Evolutionary conservation across 2,797 vertebrate species (phyloP), one percentile per base, ranked within the genome.

Genomic region (Varecia variegata): DNA sequence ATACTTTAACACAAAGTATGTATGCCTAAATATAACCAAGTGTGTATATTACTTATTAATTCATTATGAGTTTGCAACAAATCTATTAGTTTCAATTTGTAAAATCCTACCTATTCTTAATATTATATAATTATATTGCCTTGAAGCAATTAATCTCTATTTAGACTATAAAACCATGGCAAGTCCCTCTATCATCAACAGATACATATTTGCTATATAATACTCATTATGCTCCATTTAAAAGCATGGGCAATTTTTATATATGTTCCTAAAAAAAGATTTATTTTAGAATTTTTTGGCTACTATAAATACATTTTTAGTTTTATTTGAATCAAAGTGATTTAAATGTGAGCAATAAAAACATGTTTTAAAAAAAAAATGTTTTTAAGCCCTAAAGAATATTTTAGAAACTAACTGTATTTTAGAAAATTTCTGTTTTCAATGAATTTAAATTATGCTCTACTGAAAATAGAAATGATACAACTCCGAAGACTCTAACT

Each of bases 1-100:
- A 82, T 40, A 54, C 58, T 93, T 95, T 94, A 89, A 93, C 60
- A 67, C 88, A 84, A 97, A 91, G 3, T 35, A 96, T 89, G 71
- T 76, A 89, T 70, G 60, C 18, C 58, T 89, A 83, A 85, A 80
- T 70, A 95, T n/a, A 94, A 87, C 10, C 15, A 67, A 38, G 58
- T 90, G 20, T 81, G 6, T 68, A 86, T 85, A 95, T 89, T 86
- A 97, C 15, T 97, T 9, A 0, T 71, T 47, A 95, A 88, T 27
- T 97, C 30, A 71, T 90, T 95, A 88, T 83, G n/a, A 94, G 47
- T 94, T 96, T 95, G 52, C 7, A 97, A 85, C 62, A 96, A 60
- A 96, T 88, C 2, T 71, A 68, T 71, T 81, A 73, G 3, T 27
- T 25, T 94, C 17, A 93, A 97, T 90, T 76, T 71, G 17, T 94